Conservation (phyloP, 2,888 invertebrate species). For the Lissonota sp. region DNA sequence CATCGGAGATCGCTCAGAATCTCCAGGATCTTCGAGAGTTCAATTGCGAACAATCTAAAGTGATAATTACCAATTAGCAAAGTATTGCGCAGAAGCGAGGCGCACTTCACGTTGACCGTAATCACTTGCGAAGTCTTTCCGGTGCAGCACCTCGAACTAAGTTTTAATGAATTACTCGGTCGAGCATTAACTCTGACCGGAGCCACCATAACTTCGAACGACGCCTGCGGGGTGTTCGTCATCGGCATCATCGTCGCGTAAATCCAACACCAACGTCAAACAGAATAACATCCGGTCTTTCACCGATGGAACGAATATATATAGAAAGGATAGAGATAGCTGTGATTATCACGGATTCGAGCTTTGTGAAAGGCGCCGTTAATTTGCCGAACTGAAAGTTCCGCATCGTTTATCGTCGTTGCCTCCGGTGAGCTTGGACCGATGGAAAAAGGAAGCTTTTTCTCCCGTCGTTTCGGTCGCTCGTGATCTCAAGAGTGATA, state of each 20-base stretch:
- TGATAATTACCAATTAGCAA: conserved; percentile 68
- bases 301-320: conserved; percentile 33
- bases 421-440: neutral
- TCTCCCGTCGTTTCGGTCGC: neutral
- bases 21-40: conserved; percentile 1
- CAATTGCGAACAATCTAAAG: conserved; percentile 23
- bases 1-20: conserved; percentile 6
- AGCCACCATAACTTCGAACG: conserved; percentile 3
- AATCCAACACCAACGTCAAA: neutral
- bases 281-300: conserved; percentile 17
- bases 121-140: conserved; percentile 61
- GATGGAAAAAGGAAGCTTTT: conserved; percentile 24
- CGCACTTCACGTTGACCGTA: conserved; percentile 61
- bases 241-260: conserved; percentile 7
- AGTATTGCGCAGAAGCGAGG: conserved; percentile 59
- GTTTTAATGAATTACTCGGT: conserved; percentile 66
- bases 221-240: conserved; percentile 23
- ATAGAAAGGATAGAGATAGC: neutral
- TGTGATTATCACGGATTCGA: conserved; percentile 20
- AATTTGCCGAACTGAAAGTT: conserved; percentile 3
- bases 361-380: conserved; percentile 29
- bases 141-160: conserved; percentile 48
- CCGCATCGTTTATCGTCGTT: conserved; percentile 43
- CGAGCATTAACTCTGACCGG: conserved; percentile 63
- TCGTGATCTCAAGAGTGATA: conserved; percentile 24